Conservation (phyloP, 2,797 vertebrate species). For the Oreochromis mossambicus region DNA sequence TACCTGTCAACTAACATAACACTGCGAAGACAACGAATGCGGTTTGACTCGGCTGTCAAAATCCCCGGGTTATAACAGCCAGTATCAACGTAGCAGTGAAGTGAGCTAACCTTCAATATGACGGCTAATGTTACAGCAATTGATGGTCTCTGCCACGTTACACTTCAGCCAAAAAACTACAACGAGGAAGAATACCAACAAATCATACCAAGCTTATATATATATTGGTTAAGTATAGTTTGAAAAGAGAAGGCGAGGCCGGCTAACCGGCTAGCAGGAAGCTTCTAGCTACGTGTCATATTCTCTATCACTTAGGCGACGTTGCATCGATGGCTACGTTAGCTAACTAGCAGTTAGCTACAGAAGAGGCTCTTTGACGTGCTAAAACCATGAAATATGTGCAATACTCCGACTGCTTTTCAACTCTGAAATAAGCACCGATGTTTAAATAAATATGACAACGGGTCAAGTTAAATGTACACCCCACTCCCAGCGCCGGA, state of each 20-base stretch:
- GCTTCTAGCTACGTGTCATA: conserved; percentile 73
- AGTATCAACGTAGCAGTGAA: conserved; percentile 20
- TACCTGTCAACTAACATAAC: neutral
- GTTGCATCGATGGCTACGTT: conserved; percentile 45
- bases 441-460: neutral
- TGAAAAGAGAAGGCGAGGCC: conserved; percentile 9
- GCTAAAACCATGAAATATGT: neutral
- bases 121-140: neutral
- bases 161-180: neutral
- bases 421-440: fast-evolving
- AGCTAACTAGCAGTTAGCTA: conserved; percentile 26
- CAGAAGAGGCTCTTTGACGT: neutral
- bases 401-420: fast-evolving
- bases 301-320: conserved; percentile 46
- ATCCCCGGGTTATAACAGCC: neutral
- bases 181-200: neutral
- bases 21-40: neutral
- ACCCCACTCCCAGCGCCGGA: neutral
- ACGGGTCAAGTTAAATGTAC: no score
- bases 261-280: conserved; percentile 45
- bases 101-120: conserved; percentile 7
- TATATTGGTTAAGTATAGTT: fast-evolving
- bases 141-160: neutral
- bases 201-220: neutral
- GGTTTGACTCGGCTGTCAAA: neutral